Base-by-base conservation (phyloP, 92 coral and sea anemone genomes). In the Palythoa grandis region DNA sequence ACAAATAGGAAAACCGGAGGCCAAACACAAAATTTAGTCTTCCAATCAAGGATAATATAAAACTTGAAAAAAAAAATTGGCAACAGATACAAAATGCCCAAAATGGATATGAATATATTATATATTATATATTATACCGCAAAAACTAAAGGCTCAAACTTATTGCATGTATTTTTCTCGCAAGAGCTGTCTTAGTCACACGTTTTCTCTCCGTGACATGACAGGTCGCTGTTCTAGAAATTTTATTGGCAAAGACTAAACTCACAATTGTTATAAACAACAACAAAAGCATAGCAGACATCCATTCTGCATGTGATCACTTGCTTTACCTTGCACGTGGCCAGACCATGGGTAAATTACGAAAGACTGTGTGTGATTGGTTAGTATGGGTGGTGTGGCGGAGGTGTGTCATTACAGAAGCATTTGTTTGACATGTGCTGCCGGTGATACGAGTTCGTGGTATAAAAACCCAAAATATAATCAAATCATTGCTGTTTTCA, bases 341-440 rank as follows among this genome's bases (percentile, higher is more conserved):
- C 1, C 85, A 20, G 17, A 13, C 19, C 85, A 48, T 80, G 85
- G 72, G 40, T 39, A 70, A 22, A n/a, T 80, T 80, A 23, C 48
- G 74, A 80, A 23, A 80, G 74, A 52, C 16, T 80, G 38, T 23
- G 1, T 54, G 16, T 89, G 89, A 89, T 89, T 89, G 89, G 92
- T 72, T 86, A 16, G 11, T 25, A 19, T 0, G 2, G 12, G 68
- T 85, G 92, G 92, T 84, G 88, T 84, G 88, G 75, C 91, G 88
- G 88, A 70, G 91, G 88, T 84, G 86, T 88, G 91, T 77, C 87
- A 67, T 24, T 29, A 56, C 29, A 58, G 7, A 47, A 24, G 40
- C 73, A 68, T 48, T 67, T 54, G 53, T 16, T 68, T 22, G 58
- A 29, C 74, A 69, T 69, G 47, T 80, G 85, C 29, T 80, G 23